Conservation (phyloP, 1,140 invertebrate species). For the Drosophila sulfurigaster region DNA sequence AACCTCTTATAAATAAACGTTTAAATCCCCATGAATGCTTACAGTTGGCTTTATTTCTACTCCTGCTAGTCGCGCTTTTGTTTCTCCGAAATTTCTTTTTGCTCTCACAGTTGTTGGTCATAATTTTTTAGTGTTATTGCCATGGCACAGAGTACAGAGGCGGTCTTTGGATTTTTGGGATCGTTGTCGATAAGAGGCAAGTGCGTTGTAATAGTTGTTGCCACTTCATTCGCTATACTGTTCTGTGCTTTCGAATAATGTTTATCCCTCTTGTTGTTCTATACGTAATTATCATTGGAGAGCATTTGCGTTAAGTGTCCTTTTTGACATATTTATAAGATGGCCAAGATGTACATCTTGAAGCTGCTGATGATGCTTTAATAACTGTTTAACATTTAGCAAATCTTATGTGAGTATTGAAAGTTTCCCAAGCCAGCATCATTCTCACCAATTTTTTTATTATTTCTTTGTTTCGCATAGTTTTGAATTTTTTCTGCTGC, state of each 20-base stretch:
- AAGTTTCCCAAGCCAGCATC: not conserved
- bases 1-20: conserved; percentile 77
- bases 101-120: conserved; percentile 51
- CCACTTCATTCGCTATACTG: conserved; percentile 68
- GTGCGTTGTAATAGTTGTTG: conserved; percentile 81
- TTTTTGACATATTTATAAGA: conserved; percentile 83
- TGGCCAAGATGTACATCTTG: conserved; percentile 57
- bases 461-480: not conserved
- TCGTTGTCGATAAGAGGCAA: conserved; percentile 62
- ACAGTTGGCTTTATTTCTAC: conserved; percentile 75
- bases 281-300: conserved; percentile 78
- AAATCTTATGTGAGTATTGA: not conserved
- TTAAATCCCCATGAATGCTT: conserved; percentile 82
- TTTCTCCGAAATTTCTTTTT: conserved; percentile 69
- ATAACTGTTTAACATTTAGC: conserved; percentile 24
- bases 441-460: conserved; percentile 20
- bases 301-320: conserved; percentile 79
- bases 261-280: conserved; percentile 45
- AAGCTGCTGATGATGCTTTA: conserved; percentile 39
- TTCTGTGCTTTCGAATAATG: conserved; percentile 38
- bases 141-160: conserved; percentile 55
- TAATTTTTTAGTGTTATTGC: conserved; percentile 83
- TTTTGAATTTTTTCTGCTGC: not conserved
- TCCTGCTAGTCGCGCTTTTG: conserved; percentile 66
- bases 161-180: conserved; percentile 56